Conservation (phyloP, 2,888 invertebrate species). For the Aspidiotus rigidus region DNA sequence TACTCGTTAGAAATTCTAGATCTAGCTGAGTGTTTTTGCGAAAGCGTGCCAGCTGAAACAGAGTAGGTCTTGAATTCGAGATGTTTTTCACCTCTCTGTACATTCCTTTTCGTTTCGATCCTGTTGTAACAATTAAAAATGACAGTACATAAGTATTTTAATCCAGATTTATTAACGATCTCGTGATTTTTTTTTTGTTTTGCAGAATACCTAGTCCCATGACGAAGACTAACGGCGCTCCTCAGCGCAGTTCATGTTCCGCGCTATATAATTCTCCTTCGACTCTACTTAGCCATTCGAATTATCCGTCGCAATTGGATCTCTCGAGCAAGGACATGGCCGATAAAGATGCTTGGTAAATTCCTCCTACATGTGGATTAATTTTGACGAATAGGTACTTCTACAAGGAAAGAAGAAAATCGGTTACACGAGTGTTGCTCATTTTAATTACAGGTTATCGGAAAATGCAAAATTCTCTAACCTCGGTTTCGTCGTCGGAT, state of each 20-base stretch:
- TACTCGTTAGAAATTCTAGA: too few species aligned
- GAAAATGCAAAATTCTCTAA: slow-evolving; percentile 12
- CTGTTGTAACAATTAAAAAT: too few species aligned
- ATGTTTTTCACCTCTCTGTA: too few species aligned
- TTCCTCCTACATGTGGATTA: not conserved
- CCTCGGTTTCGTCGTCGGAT: slow-evolving; percentile 13
- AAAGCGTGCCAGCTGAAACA: too few species aligned
- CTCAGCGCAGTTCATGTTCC: slow-evolving; percentile 33
- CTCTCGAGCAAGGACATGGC: slow-evolving; percentile 31
- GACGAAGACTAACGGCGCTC: slow-evolving; percentile 21
- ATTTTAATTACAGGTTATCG: slow-evolving; percentile 14
- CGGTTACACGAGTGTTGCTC: not conserved
- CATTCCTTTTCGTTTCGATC: too few species aligned
- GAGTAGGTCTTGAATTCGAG: too few species aligned
- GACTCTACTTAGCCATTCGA: slow-evolving; percentile 35
- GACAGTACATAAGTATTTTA: too few species aligned
- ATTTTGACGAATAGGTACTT: too few species aligned
- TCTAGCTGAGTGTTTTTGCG: too few species aligned
- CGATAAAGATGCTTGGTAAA: slow-evolving; percentile 36
- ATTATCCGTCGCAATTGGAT: slow-evolving; percentile 24
- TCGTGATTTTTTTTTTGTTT: not conserved
- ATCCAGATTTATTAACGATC: not conserved
- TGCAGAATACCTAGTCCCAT: slow-evolving; percentile 30
- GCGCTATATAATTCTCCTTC: slow-evolving; percentile 38
- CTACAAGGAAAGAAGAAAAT: too few species aligned